These are phyloP conservation scores for Pelodiscus sinensis DNA, from an alignment of 2,113 vertebrate genomes.

Conservation along the genomic window DNA sequence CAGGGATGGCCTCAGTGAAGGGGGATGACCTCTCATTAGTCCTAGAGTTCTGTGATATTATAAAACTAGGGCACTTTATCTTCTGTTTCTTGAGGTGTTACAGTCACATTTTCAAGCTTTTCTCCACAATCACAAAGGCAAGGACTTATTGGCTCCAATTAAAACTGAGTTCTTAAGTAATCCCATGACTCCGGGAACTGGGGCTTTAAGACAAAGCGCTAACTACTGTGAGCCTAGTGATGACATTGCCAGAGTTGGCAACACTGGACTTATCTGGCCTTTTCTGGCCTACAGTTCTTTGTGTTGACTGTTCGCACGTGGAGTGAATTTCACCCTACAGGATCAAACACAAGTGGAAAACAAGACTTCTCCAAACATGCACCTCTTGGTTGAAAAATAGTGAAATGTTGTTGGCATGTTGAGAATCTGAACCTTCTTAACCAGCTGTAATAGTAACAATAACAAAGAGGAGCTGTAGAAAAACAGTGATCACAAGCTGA, in stretches of 20 bases:
- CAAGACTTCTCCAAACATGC: background rate
- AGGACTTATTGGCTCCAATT: background rate
- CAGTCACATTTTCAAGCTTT: too few species aligned
- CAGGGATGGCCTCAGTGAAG: too few species aligned
- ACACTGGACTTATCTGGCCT: background rate
- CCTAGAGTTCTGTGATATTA: too few species aligned
- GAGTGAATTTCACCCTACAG: background rate
- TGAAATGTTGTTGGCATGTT: background rate
- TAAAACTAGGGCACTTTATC: too few species aligned
- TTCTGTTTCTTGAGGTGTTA: too few species aligned
- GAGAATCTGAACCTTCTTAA: background rate
- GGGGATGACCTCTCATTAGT: too few species aligned
- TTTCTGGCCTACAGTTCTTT: background rate
- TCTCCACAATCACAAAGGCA: too few species aligned
- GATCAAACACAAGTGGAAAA: fast-evolving
- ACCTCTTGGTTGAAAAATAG: background rate
- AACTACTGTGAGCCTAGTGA: background rate
- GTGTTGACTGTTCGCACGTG: background rate
- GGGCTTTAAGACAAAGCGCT: background rate
- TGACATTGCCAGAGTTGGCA: background rate
- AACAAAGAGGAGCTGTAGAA: background rate
- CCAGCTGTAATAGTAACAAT: background rate
- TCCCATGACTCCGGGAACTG: fast-evolving
- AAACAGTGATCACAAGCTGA: background rate
- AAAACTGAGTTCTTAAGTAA: background rate